phyloP scores from a whole-genome alignment of 2,888 invertebrate species.

The Protonemura montana region DNA sequence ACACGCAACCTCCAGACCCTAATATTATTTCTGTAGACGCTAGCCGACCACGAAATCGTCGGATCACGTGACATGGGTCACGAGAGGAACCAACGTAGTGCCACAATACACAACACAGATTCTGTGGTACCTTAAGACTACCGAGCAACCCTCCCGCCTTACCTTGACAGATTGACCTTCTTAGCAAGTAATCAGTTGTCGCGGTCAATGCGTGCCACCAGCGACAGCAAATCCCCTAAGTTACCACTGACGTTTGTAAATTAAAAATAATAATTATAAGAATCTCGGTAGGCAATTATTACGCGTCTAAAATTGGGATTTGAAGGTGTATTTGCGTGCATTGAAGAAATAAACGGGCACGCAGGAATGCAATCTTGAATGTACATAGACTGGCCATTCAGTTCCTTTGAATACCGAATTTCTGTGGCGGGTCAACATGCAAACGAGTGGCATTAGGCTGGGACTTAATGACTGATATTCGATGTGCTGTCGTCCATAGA shows the following conservation, averaged over 20 bases:
- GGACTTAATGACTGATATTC: neutral
- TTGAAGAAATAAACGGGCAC: neutral
- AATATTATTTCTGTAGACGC: neutral
- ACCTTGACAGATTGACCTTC: conserved; percentile 1
- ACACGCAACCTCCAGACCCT: neutral
- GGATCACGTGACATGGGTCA: neutral
- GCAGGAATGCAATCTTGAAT: neutral
- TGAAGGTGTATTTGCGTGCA: neutral
- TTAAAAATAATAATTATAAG: neutral
- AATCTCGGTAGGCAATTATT: neutral
- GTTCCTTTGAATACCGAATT: neutral
- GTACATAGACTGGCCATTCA: neutral
- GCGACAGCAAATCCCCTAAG: neutral
- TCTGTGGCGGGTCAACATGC: neutral
- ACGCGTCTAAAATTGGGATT: neutral
- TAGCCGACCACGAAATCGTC: neutral
- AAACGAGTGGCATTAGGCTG: neutral
- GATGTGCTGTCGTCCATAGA: neutral
- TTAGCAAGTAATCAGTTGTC: neutral
- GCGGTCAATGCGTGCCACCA: neutral
- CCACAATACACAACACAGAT: neutral
- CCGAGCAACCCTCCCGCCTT: neutral
- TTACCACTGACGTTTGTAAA: neutral
- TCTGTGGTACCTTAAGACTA: neutral
- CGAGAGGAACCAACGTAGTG: neutral